Evolutionary conservation across 1,140 invertebrate genomes (phyloP).

Genomic region (Calliphora vicina): DNA sequence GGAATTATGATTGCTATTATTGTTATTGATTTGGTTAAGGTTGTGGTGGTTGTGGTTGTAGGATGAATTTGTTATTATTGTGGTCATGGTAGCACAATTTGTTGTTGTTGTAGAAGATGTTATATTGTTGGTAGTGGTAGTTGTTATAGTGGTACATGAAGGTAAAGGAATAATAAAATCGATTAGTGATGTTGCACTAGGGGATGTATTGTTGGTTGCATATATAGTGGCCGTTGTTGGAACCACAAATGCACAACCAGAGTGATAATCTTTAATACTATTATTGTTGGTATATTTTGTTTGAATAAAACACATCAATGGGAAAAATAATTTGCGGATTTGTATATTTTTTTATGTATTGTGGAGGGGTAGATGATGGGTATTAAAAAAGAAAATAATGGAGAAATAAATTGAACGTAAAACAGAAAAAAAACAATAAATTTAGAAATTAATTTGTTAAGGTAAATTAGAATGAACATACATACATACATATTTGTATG

Average conservation of each 20-base stretch:
- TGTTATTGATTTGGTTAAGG: not conserved
- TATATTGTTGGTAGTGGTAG: not conserved
- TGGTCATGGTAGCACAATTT: slow-evolving; percentile 3
- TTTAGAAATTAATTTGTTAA: too few species aligned
- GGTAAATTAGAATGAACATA: too few species aligned
- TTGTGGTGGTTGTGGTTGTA: not conserved
- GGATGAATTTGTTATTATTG: not conserved
- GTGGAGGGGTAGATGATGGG: not conserved
- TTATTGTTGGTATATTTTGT: not conserved
- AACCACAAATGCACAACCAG: not conserved
- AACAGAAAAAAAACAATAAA: too few species aligned
- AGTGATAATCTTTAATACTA: slow-evolving; percentile 2
- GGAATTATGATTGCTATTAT: slow-evolving; percentile 26
- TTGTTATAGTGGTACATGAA: not conserved
- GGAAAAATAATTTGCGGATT: too few species aligned
- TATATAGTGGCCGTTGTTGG: not conserved
- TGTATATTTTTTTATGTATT: not conserved
- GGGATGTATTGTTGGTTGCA: not conserved
- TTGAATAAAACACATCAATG: not conserved
- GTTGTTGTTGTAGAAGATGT: not conserved
- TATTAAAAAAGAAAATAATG: too few species aligned
- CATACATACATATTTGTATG: too few species aligned
- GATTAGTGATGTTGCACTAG: slow-evolving; percentile 11
- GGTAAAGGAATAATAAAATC: slow-evolving; percentile 25
- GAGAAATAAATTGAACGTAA: too few species aligned